Conservation (phyloP, 2,888 invertebrate species). For the Ichneumoninae sp. region DNA sequence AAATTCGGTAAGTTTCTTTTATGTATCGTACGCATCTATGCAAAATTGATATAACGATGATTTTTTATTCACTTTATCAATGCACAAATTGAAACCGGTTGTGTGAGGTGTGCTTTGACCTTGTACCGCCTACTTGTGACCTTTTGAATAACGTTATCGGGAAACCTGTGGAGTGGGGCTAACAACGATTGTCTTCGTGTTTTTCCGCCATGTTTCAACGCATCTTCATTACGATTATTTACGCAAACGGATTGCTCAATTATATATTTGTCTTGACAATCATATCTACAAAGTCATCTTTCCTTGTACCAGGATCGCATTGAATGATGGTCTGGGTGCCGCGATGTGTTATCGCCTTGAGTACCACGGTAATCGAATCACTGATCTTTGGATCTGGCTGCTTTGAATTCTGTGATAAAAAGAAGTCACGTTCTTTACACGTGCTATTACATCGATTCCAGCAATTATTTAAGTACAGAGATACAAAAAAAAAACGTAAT, state of each 20-base stretch:
- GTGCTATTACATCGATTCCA: not conserved
- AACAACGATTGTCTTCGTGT: not conserved
- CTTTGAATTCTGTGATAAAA: not conserved
- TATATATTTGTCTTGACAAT: slow-evolving; percentile 67
- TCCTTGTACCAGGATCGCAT: slow-evolving; percentile 68
- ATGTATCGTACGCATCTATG: not conserved
- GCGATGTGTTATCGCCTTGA: slow-evolving; percentile 73
- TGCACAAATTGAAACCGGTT: slow-evolving; percentile 30
- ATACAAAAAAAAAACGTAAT: not conserved
- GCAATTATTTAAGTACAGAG: not conserved
- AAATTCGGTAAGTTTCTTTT: not conserved
- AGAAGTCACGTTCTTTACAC: not conserved
- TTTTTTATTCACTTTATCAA: not conserved
- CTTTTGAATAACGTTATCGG: slow-evolving; percentile 3
- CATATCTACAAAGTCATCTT: slow-evolving; percentile 72
- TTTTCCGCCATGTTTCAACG: slow-evolving; percentile 1
- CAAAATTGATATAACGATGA: not conserved
- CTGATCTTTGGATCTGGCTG: slow-evolving; percentile 69
- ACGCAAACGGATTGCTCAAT: slow-evolving; percentile 1
- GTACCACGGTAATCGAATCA: slow-evolving; percentile 70
- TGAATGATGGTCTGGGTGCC: slow-evolving; percentile 76
- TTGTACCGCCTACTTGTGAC: not conserved
- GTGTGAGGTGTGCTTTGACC: slow-evolving; percentile 10
- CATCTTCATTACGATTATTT: slow-evolving; percentile 8
- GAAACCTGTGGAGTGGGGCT: not conserved